These are phyloP conservation scores for Zele albiditarsus DNA, from an alignment of 2,888 invertebrate species.

Conservation along the genomic window DNA sequence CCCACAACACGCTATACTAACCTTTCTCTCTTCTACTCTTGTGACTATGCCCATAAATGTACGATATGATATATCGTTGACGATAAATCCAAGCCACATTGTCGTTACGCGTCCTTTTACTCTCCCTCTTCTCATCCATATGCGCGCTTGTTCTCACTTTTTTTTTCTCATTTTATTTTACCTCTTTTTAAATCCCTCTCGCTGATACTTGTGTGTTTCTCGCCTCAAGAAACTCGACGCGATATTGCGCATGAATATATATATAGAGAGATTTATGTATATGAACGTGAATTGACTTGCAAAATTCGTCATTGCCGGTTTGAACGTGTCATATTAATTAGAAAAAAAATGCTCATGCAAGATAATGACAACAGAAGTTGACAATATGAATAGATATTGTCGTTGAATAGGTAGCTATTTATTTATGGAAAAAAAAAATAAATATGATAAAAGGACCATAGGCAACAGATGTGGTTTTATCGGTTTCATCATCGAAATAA, in stretches of 20 bases:
- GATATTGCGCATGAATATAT: conserved; percentile 18
- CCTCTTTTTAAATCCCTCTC: not conserved
- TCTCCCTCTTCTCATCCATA: conserved; percentile 13
- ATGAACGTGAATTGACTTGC: not conserved
- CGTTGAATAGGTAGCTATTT: too few species aligned
- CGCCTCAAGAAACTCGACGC: conserved; percentile 10
- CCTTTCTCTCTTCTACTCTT: conserved; percentile 22
- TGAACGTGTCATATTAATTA: not conserved
- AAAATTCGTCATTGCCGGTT: not conserved
- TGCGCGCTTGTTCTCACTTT: not conserved
- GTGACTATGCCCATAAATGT: conserved; percentile 58
- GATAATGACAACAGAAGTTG: too few species aligned
- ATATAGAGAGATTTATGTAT: not conserved
- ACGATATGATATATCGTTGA: conserved; percentile 63
- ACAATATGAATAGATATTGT: too few species aligned
- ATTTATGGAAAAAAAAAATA: too few species aligned
- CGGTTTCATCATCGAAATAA: too few species aligned
- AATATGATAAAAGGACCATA: too few species aligned
- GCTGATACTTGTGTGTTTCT: not conserved
- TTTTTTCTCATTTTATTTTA: not conserved
- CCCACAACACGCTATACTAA: conserved; percentile 23
- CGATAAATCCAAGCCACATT: conserved; percentile 65
- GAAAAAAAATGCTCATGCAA: too few species aligned
- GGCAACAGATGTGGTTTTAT: too few species aligned
- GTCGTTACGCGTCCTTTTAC: conserved; percentile 54